Percentiles rank a stretch among this genome's conserved stretches.
phyloP scores from a whole-genome alignment of 2,888 invertebrate species.

The Agrotis exclamationis region DNA sequence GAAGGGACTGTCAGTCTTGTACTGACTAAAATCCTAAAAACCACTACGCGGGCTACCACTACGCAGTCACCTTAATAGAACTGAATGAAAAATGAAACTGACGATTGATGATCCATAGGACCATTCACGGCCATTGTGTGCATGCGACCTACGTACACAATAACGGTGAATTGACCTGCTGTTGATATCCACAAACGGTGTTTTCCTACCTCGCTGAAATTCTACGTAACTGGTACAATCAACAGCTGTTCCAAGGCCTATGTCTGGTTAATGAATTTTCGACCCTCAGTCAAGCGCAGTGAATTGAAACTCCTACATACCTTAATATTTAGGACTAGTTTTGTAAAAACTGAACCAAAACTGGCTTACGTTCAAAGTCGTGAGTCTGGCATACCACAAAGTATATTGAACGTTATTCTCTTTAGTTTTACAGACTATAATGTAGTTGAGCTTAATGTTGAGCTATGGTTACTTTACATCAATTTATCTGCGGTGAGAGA shows the following conservation, averaged over 20 bases:
- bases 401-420: too few relatives aligned
- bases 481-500: not conserved
- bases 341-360: not conserved
- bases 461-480: too few relatives aligned
- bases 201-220: not conserved
- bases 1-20: too few relatives aligned
- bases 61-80: not conserved
- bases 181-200: not conserved
- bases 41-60: too few relatives aligned
- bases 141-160: not conserved
- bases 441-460: too few relatives aligned
- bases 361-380: too few relatives aligned
- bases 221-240: not conserved
- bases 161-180: not conserved
- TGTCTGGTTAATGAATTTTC: not conserved
- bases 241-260: not conserved
- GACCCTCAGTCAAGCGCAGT: not conserved
- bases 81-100: not conserved
- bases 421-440: too few relatives aligned
- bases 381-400: too few relatives aligned
- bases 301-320: not conserved
- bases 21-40: too few relatives aligned
- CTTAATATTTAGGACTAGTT: not conserved
- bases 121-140: not conserved
- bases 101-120: not conserved